Evolutionary conservation across 2,113 vertebrate species (phyloP), one percentile per base, ranked within the genome.

Genomic region (Ptychochromis oligacanthus): DNA sequence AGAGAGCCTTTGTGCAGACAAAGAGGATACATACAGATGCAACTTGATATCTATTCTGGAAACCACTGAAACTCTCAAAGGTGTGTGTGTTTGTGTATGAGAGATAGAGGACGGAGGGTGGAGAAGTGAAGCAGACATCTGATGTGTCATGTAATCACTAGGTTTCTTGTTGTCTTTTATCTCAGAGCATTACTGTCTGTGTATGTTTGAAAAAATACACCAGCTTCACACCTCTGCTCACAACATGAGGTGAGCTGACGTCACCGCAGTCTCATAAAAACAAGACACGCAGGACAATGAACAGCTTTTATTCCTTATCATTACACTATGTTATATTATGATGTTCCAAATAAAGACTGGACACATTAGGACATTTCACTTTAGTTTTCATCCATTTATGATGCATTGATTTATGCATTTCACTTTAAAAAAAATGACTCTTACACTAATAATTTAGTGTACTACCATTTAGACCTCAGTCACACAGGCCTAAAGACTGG

Each of bases 41-140:
- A 89, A 92, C 83, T 46, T 87, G 84, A 92, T 89, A 91, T 85
- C 83, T 83, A 74, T 31, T 81, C 86, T 83, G 76, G 80, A 83
- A 57, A 60, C 26, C 59, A 10, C 22, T 91, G 86, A 77, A 84
- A 8, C 58, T 65, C 28, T 87, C 87, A 93, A 88, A 67, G 56
- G 72, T 67, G 61, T 77, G 49, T 46, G 28, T 70, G 65, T 70
- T 59, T 52, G 56, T 55, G 62, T 54, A 76, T 28, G 79, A 24
- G 79, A 6, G 77, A 38, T 22, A 46, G 4, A 15, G 57, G 26
- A 6, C 20, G 64, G 56, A 55, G 52, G 76, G 54, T 11, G 78
- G 36, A 22, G 59, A 52, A 62, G 80, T 6, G 28, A 40, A 46
- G 72, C 82, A 90, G 82, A 88, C 83, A 43, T 90, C 80, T 90